Percentiles rank a stretch among this genome's conserved stretches.
These are phyloP conservation scores for Heteronetta atricapilla DNA, from an alignment of 2,113 vertebrate species.

Conservation along the genomic window DNA sequence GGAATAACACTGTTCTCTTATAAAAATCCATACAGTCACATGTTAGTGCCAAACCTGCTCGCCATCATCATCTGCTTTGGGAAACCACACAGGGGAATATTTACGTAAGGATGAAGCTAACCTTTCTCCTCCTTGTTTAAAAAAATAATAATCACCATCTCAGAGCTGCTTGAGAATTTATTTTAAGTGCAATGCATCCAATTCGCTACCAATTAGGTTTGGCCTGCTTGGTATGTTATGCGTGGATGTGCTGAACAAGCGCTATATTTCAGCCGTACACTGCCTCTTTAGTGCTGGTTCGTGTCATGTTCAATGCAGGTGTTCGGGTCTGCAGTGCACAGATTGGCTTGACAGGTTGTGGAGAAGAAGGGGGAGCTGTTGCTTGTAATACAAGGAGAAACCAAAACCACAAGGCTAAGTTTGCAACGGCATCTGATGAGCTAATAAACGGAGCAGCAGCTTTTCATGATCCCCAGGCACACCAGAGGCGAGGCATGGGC, in stretches of 20 bases:
- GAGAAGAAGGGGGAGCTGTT: background rate
- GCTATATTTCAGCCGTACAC: background rate
- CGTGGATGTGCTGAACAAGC: background rate
- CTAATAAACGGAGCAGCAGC: background rate
- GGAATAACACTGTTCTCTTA: background rate
- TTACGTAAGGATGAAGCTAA: background rate
- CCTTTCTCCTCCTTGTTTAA: background rate
- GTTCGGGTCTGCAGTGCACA: background rate
- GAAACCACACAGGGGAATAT: background rate
- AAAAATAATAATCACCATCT: background rate
- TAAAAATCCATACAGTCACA: background rate
- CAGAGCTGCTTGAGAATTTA: background rate
- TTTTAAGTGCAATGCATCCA: background rate
- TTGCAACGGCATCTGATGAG: background rate
- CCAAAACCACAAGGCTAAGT: background rate
- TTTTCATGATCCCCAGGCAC: background rate
- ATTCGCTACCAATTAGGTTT: background rate
- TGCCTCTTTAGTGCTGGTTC: background rate
- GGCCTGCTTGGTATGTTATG: background rate
- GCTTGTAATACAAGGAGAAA: background rate
- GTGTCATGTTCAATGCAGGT: background rate
- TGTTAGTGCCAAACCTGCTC: background rate
- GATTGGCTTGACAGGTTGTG: background rate
- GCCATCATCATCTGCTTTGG: background rate
- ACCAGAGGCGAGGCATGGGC: rapidly evolving